Conservation (phyloP, 2,113 vertebrate genomes). For the Silurus asotus region DNA sequence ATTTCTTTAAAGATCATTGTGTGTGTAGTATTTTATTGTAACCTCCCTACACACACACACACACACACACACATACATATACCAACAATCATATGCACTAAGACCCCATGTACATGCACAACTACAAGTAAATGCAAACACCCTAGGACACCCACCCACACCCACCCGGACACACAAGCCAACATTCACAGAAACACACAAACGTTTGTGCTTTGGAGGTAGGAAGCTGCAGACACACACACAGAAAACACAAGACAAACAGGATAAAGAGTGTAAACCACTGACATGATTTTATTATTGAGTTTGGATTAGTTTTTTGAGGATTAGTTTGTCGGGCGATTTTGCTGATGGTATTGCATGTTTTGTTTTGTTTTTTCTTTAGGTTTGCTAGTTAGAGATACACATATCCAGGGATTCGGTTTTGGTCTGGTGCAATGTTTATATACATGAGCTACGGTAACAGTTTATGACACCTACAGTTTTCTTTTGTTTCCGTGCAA, state of each 20-base stretch:
- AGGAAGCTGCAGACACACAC: conserved; percentile 46
- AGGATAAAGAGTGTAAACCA: conserved; percentile 21
- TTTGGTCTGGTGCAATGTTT: not conserved
- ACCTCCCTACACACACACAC: not conserved
- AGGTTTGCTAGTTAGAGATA: not conserved
- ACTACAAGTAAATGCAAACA: not conserved
- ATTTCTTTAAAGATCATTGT: too few species aligned
- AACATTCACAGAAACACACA: not conserved
- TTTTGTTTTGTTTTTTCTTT: not conserved
- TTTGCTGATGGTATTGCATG: not conserved
- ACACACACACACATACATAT: not conserved
- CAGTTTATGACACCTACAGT: too few species aligned
- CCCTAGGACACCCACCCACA: not conserved
- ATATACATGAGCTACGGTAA: not conserved
- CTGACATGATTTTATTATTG: conserved; percentile 48
- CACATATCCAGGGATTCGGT: not conserved
- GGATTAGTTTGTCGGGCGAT: conserved; percentile 24
- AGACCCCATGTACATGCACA: not conserved
- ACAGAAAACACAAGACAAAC: conserved; percentile 44
- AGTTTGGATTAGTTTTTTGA: conserved; percentile 19
- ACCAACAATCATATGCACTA: conserved; percentile 9
- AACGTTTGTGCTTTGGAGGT: conserved; percentile 37
- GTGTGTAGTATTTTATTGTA: too few species aligned
- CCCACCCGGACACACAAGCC: not conserved
- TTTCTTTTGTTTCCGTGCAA: too few species aligned